Conservation (phyloP, 2,797 vertebrate species). For the Arnoldichthys spilopterus region DNA sequence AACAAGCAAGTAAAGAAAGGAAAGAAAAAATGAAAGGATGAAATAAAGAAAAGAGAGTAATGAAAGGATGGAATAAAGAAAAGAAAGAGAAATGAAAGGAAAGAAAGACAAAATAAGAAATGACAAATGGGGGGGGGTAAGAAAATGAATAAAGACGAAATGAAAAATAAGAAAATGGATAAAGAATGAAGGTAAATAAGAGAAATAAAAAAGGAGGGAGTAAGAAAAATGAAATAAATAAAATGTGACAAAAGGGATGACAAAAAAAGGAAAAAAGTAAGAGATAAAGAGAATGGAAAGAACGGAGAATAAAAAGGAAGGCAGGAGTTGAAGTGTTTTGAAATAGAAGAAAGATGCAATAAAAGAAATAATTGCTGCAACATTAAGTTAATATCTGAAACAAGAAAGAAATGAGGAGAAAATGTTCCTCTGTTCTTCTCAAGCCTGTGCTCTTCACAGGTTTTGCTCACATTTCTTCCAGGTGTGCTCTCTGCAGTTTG, state of each 20-base stretch:
- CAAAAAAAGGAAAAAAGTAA: background rate
- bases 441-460: too few relatives aligned
- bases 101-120: background rate
- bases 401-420: too few relatives aligned
- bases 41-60: background rate
- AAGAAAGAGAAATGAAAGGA: background rate
- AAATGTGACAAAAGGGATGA: background rate
- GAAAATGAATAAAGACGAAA: background rate
- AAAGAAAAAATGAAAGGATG: background rate
- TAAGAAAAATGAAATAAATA: background rate
- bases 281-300: background rate
- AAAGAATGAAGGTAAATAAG: background rate
- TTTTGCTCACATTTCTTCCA: constrained; percentile 67
- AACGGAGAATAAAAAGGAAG: too few relatives aligned
- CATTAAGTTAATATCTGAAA: too few relatives aligned
- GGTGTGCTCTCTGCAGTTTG: background rate
- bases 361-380: too few relatives aligned
- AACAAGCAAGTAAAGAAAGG: too few relatives aligned
- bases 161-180: background rate
- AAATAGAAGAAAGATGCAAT: too few relatives aligned
- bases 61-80: too few relatives aligned
- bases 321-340: too few relatives aligned
- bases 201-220: background rate
- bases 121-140: too few relatives aligned
- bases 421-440: too few relatives aligned